These are phyloP conservation scores for Acronicta aceris DNA, from an alignment of 2,888 invertebrate genomes.

Conservation along the genomic window DNA sequence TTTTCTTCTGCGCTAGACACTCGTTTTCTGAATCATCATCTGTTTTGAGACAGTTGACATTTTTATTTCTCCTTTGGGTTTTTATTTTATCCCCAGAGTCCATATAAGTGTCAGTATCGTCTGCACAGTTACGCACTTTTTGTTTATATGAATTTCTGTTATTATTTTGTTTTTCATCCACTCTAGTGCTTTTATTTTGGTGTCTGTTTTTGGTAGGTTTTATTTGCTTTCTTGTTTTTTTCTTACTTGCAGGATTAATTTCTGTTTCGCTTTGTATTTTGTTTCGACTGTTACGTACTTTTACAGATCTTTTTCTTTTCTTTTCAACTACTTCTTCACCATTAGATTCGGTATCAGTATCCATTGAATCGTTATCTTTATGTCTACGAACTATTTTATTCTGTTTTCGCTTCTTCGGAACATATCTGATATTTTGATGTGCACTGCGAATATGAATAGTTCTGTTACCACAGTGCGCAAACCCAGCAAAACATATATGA, in stretches of 20 bases:
- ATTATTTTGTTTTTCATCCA: neutral
- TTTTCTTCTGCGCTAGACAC: neutral
- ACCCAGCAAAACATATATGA: slow-evolving; percentile 36
- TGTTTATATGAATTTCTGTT: neutral
- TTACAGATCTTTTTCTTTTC: neutral
- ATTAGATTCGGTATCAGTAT: slow-evolving; percentile 3
- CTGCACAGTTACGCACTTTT: too few relatives aligned
- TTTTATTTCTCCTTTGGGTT: too few relatives aligned
- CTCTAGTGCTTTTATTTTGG: neutral
- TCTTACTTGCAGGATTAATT: neutral
- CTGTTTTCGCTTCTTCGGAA: neutral
- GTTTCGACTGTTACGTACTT: neutral
- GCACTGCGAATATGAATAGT: slow-evolving; percentile 25
- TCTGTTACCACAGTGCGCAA: slow-evolving; percentile 41
- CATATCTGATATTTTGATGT: slow-evolving; percentile 35
- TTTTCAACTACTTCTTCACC: neutral
- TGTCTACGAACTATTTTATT: neutral
- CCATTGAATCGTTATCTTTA: neutral
- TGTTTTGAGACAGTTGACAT: neutral
- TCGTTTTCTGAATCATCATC: neutral
- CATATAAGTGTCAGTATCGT: neutral
- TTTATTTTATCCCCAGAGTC: neutral
- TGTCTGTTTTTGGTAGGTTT: neutral
- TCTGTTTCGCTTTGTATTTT: neutral
- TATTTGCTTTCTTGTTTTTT: neutral